Conservation (phyloP, 2,797 vertebrate species). For the Enoplosus armatus region DNA sequence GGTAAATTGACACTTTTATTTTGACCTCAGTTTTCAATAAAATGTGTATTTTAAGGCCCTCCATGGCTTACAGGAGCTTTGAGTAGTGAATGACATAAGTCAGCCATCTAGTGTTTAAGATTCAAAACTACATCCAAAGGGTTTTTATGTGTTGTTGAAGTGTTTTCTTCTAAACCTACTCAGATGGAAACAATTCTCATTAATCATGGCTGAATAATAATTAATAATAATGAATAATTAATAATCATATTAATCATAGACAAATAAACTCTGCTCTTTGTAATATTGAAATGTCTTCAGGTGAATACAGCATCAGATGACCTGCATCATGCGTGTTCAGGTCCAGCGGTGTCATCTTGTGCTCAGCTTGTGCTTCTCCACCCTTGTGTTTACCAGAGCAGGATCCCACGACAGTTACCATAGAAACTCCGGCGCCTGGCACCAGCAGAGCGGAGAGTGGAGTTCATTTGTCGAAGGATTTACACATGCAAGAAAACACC, state of each 20-base stretch:
- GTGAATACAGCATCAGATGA: conserved; percentile 13
- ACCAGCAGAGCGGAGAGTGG: conserved; percentile 44
- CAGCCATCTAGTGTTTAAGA: conserved; percentile 60
- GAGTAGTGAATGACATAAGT: not conserved
- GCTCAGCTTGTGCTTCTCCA: conserved; percentile 52
- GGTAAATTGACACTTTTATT: not conserved
- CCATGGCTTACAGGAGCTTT: conserved; percentile 3
- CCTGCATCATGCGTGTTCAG: conserved; percentile 27
- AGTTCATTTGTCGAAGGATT: conserved; percentile 53
- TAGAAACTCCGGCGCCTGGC: conserved; percentile 72
- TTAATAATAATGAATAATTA: too few species aligned
- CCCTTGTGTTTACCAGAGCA: conserved; percentile 66
- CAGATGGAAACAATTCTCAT: not conserved
- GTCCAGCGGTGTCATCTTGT: conserved; percentile 36
- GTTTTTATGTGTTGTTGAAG: not conserved
- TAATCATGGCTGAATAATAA: not conserved
- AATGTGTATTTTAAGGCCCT: not conserved
- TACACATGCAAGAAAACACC: conserved; percentile 41
- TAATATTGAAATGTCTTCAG: not conserved
- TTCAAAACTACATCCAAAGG: not conserved
- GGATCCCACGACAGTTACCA: conserved; percentile 77
- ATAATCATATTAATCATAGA: too few species aligned
- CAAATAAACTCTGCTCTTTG: not conserved
- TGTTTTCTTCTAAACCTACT: not conserved
- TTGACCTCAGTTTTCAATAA: not conserved